phyloP scores from a whole-genome alignment of 1,140 invertebrate genomes.

The Drosophila oshimai region DNA sequence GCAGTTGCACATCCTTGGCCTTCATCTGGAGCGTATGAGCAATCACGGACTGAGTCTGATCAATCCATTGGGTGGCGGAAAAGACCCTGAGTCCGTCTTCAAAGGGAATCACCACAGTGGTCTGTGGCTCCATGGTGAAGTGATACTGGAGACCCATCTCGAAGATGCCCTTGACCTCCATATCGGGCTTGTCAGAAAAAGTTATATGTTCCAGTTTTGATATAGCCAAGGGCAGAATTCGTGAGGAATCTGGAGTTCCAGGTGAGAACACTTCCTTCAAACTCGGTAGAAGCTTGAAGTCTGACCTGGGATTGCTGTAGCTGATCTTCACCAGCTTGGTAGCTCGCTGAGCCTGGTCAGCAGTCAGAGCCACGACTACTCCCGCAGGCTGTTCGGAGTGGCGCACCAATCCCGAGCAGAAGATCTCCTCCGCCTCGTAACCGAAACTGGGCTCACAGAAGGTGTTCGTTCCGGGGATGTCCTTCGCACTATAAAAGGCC shows the following conservation, averaged over 20 bases:
- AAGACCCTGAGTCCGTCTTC: constrained; percentile 87
- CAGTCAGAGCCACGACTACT: constrained; percentile 86
- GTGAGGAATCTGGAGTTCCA: constrained; percentile 52
- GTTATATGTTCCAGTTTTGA: constrained; percentile 42
- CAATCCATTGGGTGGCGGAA: constrained; percentile 87
- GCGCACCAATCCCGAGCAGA: constrained; percentile 83
- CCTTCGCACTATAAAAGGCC: constrained; percentile 88
- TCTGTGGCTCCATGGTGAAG: constrained; percentile 87
- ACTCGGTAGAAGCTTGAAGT: constrained; percentile 77
- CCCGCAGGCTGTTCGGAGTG: constrained; percentile 90
- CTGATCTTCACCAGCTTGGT: constrained; percentile 88
- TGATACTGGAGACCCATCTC: constrained; percentile 80
- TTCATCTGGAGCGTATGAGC: constrained; percentile 84
- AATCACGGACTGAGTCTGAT: constrained; percentile 86
- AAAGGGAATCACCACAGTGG: constrained; percentile 84
- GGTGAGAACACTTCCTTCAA: constrained; percentile 85
- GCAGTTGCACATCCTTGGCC: constrained; percentile 84
- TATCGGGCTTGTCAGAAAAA: constrained; percentile 35
- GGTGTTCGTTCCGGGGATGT: constrained; percentile 89
- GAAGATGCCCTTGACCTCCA: constrained; percentile 62
- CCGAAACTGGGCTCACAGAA: constrained; percentile 81
- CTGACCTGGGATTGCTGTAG: constrained; percentile 48
- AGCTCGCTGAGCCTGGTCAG: constrained; percentile 86
- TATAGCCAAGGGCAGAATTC: constrained; percentile 17
- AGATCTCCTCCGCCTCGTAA: constrained; percentile 83